Evolutionary conservation across 2,113 vertebrate species (phyloP).

Genomic region (Pongo abelii): DNA sequence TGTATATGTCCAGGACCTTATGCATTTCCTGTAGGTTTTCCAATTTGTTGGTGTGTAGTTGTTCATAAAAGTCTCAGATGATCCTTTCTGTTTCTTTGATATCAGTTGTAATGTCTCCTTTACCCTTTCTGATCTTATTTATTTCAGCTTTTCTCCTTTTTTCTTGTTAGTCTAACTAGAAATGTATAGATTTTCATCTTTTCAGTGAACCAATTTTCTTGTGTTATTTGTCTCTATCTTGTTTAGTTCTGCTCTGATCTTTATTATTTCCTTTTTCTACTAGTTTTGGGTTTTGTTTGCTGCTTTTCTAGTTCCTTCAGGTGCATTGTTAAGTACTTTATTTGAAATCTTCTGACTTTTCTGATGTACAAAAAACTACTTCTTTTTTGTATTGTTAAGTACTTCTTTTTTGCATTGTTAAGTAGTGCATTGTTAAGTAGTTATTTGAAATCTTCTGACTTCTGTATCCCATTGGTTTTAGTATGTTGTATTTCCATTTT

Average conservation of each 20-base stretch:
- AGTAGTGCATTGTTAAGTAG: background rate
- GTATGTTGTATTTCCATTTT: background rate
- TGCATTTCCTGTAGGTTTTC: background rate
- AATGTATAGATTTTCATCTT: background rate
- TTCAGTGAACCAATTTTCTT: background rate
- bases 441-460: background rate
- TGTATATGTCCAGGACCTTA: background rate
- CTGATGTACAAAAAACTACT: background rate
- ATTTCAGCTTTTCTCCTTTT: background rate
- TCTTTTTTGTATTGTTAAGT: background rate
- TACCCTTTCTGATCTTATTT: background rate
- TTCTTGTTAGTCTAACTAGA: background rate
- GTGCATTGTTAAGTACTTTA: background rate
- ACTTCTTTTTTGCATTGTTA: too few species aligned
- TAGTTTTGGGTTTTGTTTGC: background rate
- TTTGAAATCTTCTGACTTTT: background rate
- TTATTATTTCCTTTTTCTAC: background rate
- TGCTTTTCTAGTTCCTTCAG: background rate
- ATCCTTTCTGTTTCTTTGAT: background rate
- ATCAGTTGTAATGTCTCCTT: background rate
- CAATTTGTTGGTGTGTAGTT: background rate
- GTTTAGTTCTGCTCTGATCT: background rate
- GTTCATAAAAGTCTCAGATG: background rate
- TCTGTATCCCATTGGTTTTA: background rate
- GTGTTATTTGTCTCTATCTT: background rate